Evolutionary conservation across 2,888 invertebrate species (phyloP), one percentile per base, ranked within the genome.

Genomic region (Apotomis turbidana): DNA sequence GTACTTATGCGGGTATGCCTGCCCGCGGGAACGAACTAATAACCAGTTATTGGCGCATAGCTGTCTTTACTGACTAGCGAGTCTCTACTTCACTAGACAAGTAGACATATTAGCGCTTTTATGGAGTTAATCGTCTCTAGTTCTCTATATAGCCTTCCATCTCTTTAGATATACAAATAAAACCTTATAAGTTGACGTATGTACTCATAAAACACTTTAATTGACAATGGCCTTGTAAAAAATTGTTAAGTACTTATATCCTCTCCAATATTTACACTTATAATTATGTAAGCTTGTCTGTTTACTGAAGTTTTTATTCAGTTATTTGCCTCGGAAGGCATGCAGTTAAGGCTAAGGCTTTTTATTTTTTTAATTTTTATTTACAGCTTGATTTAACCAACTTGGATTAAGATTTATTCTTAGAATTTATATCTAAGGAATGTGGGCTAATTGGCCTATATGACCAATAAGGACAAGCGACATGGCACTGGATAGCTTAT

Each of bases 1-100:
- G 75, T 78, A 80, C 72, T 77, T 78, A 71, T 61, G 61, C 27
- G 52, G 63, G 66, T 58, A 62, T 51, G 51, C 54, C 46, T 59
- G 52, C 66, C 70, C 66, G 49, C 60, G 51, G 58, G 54, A 67
- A 61, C 57, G n/a, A 71, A 71, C 76, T 77, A 77, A 80, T 80
- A 77, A 81, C 79, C 78, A 80, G 76, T 82, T 81, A 81, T 78
- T 77, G 76, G 77, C 70, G 72, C 59, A 61, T 67, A 64, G 74
- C 75, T 74, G 71, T 67, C 71, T 51, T 58, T 71, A 68, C 67
- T 57, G 41, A 66, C 49, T 27, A 66, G 52, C 36, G 27, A 60
- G 64, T 68, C n/a, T 52, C 59, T 44, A 61, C 55, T 41, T 62
- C 51, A 61, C 46, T 49, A 36, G 27, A 66, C 46, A 66, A 46